Base-by-base conservation (phyloP, 2,888 invertebrate species). In the Teleogryllus oceanicus region DNA sequence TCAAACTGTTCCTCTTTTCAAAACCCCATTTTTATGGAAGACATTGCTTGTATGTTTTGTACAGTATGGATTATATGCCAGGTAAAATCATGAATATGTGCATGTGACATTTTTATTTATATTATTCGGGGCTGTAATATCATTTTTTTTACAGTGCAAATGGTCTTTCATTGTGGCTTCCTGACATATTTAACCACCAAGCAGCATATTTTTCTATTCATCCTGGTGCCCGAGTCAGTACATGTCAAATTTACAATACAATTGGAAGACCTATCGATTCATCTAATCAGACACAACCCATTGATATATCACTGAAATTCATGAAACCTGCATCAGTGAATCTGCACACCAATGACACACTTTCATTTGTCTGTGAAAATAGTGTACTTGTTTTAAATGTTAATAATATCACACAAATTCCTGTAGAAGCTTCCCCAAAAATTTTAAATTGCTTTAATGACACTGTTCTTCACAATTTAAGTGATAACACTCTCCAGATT, bases 81-180 rank as follows among this genome's bases (percentile, higher is more conserved):
- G 76, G 79, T 16, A 74, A 77, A 37, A 18, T 77, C 8, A 1
- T 78, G n/a, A 24, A 75, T 75, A 24, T 75, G 21, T 75, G 13
- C 20, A 21, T 24, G 8, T 75, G 24, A 50, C 37, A 2, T 21
- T 78, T 49, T 21, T 50, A 24, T n/a, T 8, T 79, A 24, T 74
- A 75, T 49, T 50, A 74, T 37, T 37, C 5, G 37, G 37, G 37
- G 8, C 37, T 37, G 37, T 37, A 37, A 37, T 62, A 62, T n/a
- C 8, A n/a, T 62, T 62, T 62, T 77, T 24, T 51, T 76, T 76
- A 24, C 77, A 83, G 83, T 77, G 80, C 81, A 75, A 83, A 83
- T 77, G 81, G 83, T 24, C 84, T 87, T 84, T 86, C 86, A 74
- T 85, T 87, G 84, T 87, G 86, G 85, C 85, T 86, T 79, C 86